These are phyloP conservation scores for Alectura lathami DNA, from an alignment of 2,113 vertebrate genomes.

Conservation along the genomic window DNA sequence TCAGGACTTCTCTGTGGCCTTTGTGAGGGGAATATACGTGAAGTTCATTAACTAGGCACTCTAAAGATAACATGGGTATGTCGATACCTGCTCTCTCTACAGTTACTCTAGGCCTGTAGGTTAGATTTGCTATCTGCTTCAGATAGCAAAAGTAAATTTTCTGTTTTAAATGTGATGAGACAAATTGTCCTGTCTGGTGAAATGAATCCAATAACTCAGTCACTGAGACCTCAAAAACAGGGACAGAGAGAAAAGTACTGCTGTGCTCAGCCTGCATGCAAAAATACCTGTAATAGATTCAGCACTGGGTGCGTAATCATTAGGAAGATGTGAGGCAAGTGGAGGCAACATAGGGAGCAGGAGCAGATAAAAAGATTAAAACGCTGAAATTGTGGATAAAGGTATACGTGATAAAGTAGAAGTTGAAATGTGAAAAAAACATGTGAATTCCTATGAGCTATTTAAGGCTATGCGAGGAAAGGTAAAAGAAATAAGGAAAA, in stretches of 20 bases:
- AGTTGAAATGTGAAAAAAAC: not conserved
- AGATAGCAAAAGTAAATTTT: not conserved
- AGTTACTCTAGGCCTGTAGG: not conserved
- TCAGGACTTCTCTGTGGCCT: not conserved
- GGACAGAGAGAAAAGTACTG: not conserved
- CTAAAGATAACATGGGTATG: accelerated
- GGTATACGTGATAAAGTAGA: not conserved
- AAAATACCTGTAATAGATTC: not conserved
- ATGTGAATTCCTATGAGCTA: not conserved
- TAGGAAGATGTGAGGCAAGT: not conserved
- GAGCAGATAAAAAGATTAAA: not conserved
- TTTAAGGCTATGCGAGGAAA: not conserved
- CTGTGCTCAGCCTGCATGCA: not conserved
- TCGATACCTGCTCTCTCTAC: accelerated
- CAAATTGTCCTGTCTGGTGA: not conserved
- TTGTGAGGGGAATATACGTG: not conserved
- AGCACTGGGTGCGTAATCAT: not conserved
- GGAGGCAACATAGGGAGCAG: not conserved
- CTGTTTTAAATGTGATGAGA: not conserved
- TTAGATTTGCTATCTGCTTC: not conserved
- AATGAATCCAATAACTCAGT: not conserved
- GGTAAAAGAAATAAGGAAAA: not conserved
- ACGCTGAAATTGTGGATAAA: not conserved
- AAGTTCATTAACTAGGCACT: not conserved
- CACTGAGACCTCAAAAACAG: not conserved